phyloP scores from a whole-genome alignment of 2,113 vertebrate genomes.

The Rhinolophus ferrumequinum region DNA sequence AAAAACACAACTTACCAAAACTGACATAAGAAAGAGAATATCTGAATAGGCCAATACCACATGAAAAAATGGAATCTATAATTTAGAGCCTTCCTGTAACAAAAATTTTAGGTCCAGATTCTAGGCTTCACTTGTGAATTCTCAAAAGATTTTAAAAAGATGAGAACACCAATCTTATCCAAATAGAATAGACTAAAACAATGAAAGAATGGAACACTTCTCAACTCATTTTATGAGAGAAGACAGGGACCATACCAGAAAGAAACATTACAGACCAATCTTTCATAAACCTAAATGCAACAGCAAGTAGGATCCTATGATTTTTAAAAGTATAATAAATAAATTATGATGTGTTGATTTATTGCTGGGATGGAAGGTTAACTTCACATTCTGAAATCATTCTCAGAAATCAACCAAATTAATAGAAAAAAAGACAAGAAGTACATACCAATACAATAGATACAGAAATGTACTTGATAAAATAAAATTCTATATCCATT shows the following conservation, averaged over 20 bases:
- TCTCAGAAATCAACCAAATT: background rate
- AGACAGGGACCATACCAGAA: background rate
- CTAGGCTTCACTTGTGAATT: conserved; percentile 12
- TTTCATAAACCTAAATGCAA: background rate
- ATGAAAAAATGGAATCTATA: background rate
- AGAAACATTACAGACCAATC: background rate
- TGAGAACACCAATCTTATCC: background rate
- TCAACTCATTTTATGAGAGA: background rate
- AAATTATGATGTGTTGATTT: background rate
- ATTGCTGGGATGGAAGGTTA: background rate
- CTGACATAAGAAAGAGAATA: background rate
- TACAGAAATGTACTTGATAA: background rate
- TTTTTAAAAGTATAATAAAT: background rate
- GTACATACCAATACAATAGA: background rate
- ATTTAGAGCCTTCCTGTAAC: background rate
- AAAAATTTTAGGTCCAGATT: background rate
- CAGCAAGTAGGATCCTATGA: background rate
- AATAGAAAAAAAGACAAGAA: background rate
- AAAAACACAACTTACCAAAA: background rate
- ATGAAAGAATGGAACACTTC: background rate
- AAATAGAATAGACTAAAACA: background rate
- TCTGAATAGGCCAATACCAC: background rate
- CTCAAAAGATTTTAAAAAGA: background rate
- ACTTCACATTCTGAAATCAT: conserved; percentile 5
- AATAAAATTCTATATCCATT: background rate